Base-by-base conservation (phyloP, 2,888 invertebrate species). In the Hirtodrosophila confusa region DNA sequence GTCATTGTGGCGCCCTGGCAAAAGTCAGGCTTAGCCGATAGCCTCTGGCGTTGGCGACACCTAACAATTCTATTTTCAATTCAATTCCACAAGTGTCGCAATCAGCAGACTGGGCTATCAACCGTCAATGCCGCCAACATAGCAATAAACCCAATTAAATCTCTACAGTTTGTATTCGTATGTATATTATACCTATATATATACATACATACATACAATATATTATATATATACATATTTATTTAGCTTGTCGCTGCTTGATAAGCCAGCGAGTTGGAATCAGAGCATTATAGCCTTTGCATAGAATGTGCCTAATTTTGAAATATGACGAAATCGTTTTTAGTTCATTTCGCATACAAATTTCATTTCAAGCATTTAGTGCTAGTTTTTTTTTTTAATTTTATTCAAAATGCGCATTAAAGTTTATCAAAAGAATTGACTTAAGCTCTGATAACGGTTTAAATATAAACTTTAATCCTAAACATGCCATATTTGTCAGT, bases 71-170 rank as follows among this genome's bases (percentile, higher is more conserved):
- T 68, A 79, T 86, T 84, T 88, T 78, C 45, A 64, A 49, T 75
- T 58, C 31, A 56, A 63, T 61, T 53, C 68, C 31, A 65, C 47
- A 64, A 60, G 65, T 84, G 64, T 58, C 87, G 63, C 85, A 80
- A 80, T 80, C 87, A 87, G 84, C 83, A 41, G 55, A 41, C 54
- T 47, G 50, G 39, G 48, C 80, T 77, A 84, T 86, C 77, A 82
- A 86, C 62, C 66, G 55, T 70, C 86, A 82, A 76, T 86, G 83
- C 84, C 87, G 84, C 80, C 78, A 88, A 86, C 85, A 88, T 88
- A 72, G 80, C 75, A 84, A 86, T 84, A 86, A 78, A 82, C 75
- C 88, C 83, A 84, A 88, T 86, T 82, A 88, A 88, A 75, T 78
- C 62, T 65, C 51, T 50, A 69, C 60, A 64, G 75, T 66, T 55